phyloP scores from a whole-genome alignment of 1,140 invertebrate species.

The Venturia canescens region DNA sequence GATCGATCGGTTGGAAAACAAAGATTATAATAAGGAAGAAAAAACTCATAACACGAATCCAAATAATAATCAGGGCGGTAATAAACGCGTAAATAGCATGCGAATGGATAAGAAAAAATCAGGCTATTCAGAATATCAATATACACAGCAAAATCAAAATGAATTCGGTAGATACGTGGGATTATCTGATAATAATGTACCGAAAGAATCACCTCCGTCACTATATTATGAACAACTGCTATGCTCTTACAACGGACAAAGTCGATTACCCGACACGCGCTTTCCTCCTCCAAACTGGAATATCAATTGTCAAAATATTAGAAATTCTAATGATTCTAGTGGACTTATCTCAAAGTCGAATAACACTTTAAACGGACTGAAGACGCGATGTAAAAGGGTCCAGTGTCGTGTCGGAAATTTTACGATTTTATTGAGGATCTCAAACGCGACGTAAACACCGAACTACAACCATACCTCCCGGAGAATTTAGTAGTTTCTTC shows the following conservation, averaged over 20 bases:
- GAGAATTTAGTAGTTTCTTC: not conserved
- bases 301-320: not conserved
- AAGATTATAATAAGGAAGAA: not conserved
- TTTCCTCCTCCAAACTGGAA: not conserved
- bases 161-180: too few species aligned
- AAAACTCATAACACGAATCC: not conserved
- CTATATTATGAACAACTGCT: not conserved
- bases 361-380: conserved; percentile 47
- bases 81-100: not conserved
- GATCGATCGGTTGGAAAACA: not conserved
- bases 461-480: conserved; percentile 22
- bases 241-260: not conserved
- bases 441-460: not conserved
- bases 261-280: not conserved
- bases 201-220: not conserved
- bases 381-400: conserved; percentile 28
- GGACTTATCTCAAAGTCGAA: too few species aligned
- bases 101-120: too few species aligned
- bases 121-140: too few species aligned
- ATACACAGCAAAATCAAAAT: too few species aligned
- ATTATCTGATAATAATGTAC: too few species aligned
- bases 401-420: conserved; percentile 37
- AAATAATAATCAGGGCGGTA: not conserved
- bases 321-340: not conserved
- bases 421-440: conserved; percentile 49